Conservation (phyloP, 1,140 invertebrate genomes). For the Hypsibius dujardini region DNA sequence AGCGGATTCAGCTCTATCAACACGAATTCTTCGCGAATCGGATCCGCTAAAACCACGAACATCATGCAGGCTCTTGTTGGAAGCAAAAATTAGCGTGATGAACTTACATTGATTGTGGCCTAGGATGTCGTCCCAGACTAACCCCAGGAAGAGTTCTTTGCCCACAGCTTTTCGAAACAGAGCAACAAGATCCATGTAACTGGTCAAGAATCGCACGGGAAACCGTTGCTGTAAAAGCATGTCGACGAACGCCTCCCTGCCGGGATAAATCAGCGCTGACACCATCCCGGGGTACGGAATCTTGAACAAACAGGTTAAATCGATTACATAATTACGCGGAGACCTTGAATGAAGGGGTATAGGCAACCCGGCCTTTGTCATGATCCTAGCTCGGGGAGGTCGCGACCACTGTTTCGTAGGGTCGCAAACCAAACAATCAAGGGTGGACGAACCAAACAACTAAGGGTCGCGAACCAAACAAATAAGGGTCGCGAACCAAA, state of each 20-base stretch:
- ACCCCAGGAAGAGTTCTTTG: neutral
- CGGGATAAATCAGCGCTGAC: neutral
- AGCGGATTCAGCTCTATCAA: neutral
- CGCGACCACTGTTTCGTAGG: too few relatives aligned
- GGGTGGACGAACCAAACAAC: too few relatives aligned
- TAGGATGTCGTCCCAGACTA: slow-evolving; percentile 2
- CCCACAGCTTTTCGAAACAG: neutral
- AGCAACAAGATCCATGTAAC: neutral
- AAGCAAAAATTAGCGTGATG: neutral
- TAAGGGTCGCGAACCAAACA: too few relatives aligned
- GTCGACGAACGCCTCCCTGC: slow-evolving; percentile 7
- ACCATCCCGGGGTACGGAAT: neutral
- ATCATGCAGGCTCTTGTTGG: neutral
- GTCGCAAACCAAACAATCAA: too few relatives aligned
- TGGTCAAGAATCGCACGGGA: neutral
- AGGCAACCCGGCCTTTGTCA: too few relatives aligned
- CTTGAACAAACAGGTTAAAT: neutral
- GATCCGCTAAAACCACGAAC: neutral
- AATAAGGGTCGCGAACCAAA: too few relatives aligned
- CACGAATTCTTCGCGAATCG: slow-evolving; percentile 2
- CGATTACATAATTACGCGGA: too few relatives aligned
- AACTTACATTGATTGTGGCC: slow-evolving; percentile 9
- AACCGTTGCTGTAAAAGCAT: neutral
- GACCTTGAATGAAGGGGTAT: too few relatives aligned
- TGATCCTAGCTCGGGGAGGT: too few relatives aligned